Percentiles rank a stretch among this genome's conserved stretches.
phyloP scores from a whole-genome alignment of 2,113 vertebrate species.

The Nannospalax galili region DNA sequence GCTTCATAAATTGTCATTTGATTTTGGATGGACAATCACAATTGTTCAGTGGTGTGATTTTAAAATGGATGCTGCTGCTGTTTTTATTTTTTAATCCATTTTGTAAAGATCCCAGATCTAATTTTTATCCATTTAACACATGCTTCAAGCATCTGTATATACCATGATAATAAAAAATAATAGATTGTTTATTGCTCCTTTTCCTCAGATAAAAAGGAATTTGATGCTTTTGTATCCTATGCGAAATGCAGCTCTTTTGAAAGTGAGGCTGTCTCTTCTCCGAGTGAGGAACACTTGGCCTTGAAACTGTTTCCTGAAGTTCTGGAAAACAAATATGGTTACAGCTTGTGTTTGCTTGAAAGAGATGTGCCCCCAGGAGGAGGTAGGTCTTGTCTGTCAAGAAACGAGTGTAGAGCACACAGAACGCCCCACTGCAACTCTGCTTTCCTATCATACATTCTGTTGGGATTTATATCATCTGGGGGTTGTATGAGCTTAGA shows the following conservation, averaged over 20 bases:
- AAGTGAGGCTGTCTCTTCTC: slow-evolving; percentile 18
- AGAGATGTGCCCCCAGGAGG: slow-evolving; percentile 93
- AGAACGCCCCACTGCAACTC: fast-evolving
- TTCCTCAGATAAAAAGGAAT: slow-evolving; percentile 89
- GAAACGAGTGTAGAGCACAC: neutral
- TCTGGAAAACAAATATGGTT: slow-evolving; percentile 91
- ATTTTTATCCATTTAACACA: neutral
- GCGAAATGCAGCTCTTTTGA: slow-evolving; percentile 79
- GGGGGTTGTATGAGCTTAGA: neutral
- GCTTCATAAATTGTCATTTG: neutral
- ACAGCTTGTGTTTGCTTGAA: slow-evolving; percentile 92
- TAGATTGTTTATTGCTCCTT: neutral
- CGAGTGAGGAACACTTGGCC: slow-evolving; percentile 85
- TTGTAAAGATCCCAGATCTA: neutral
- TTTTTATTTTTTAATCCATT: neutral
- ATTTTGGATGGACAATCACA: neutral
- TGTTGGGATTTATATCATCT: neutral
- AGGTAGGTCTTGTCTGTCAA: slow-evolving; percentile 82
- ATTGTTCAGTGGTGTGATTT: neutral
- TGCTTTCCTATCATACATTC: neutral
- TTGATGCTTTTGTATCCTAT: slow-evolving; percentile 93
- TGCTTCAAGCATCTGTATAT: neutral
- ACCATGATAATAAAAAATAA: neutral
- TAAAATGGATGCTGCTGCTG: neutral
- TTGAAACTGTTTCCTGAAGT: slow-evolving; percentile 86